Conservation (phyloP, 2,113 vertebrate species). For the Zosterops lateralis region DNA sequence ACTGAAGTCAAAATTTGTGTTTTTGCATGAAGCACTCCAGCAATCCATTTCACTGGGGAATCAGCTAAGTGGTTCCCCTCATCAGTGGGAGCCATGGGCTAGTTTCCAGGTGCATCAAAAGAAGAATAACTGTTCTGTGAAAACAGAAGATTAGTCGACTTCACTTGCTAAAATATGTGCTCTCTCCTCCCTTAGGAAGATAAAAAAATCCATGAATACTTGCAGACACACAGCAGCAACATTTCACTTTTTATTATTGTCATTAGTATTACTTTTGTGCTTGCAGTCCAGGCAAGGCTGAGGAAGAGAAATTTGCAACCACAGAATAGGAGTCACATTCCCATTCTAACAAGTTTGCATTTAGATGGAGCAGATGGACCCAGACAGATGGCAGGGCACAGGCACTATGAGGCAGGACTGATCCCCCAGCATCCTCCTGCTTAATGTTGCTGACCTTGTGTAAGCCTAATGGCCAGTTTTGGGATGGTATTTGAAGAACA, state of each 20-base stretch:
- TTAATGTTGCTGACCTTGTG: background rate
- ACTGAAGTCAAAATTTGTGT: background rate
- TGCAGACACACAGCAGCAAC: background rate
- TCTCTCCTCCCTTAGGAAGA: background rate
- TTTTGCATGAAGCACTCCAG: background rate
- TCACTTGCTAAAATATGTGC: background rate
- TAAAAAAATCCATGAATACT: background rate
- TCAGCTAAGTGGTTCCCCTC: background rate
- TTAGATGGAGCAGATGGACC: background rate
- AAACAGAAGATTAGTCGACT: background rate
- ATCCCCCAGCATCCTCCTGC: background rate
- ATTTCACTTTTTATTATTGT: constrained; percentile 41
- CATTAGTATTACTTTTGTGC: background rate
- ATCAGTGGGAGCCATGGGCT: background rate
- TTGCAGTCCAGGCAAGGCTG: background rate
- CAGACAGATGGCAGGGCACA: background rate
- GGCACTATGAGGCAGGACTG: background rate
- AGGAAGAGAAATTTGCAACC: background rate
- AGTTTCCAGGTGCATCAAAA: background rate
- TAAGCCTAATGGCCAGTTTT: background rate
- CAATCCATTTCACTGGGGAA: background rate
- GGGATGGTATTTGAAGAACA: background rate
- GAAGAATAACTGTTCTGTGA: background rate
- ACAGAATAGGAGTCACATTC: background rate
- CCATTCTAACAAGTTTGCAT: background rate